phyloP scores from a whole-genome alignment of 2,797 vertebrate species.

The Antrozous pallidus region DNA sequence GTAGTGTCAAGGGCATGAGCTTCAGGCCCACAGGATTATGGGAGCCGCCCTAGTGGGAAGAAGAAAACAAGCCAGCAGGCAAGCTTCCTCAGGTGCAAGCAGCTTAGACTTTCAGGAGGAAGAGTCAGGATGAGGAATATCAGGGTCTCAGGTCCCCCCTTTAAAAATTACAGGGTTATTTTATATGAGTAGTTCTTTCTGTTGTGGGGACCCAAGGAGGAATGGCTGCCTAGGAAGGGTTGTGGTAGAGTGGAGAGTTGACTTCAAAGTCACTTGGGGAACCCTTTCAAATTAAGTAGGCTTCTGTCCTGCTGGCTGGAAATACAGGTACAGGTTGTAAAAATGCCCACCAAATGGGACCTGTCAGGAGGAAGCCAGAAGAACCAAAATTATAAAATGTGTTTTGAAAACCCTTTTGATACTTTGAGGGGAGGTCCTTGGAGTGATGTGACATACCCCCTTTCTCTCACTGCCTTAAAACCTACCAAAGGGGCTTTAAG shows the following conservation, averaged over 20 bases:
- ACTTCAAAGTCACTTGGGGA: neutral
- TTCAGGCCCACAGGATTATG: neutral
- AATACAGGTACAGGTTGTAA: neutral
- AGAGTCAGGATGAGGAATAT: neutral
- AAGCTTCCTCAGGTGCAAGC: neutral
- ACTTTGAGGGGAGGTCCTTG: neutral
- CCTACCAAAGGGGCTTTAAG: neutral
- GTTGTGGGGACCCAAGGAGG: neutral
- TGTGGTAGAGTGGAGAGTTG: no score
- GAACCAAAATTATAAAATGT: neutral
- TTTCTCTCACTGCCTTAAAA: neutral
- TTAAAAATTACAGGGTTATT: neutral
- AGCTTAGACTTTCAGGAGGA: neutral
- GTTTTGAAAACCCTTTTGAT: neutral
- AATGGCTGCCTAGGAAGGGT: neutral
- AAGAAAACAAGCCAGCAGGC: neutral
- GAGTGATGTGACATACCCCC: accelerated
- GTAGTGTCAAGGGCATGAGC: neutral
- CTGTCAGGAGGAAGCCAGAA: neutral
- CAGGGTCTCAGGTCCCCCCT: neutral
- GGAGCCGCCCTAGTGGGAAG: neutral
- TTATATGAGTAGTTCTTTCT: neutral
- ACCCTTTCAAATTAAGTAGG: neutral
- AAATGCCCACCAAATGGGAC: neutral
- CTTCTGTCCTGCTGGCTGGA: neutral